Base-by-base conservation (phyloP, 2,888 invertebrate genomes). In the Platycheirus rosarum region DNA sequence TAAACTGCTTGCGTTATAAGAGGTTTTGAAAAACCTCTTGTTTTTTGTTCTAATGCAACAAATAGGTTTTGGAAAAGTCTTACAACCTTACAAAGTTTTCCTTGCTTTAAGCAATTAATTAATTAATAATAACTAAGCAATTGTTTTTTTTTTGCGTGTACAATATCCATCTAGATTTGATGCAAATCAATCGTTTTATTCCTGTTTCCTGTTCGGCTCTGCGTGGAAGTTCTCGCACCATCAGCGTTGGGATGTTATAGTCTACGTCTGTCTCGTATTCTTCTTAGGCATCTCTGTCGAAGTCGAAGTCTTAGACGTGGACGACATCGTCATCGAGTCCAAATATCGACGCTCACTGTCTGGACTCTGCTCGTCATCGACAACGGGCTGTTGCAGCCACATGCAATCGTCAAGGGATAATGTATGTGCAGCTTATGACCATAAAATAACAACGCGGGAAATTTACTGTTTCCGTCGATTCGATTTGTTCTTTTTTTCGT, bases 151-250 rank as follows among this genome's bases (percentile, higher is more conserved):
- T 60, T 11, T 18, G 0, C 2, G 60, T 60, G 60, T 60, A 60
- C 8, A 44, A 35, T 44, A 49, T 71, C 68, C 68, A 77, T 77
- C 77, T 73, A 71, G 51, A 35, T 69, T 68, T 57, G 53, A 82
- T 82, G 82, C 82, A 82, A 82, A 82, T 82, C 82, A 82, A 82
- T 77, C 63, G 71, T 7, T 51, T 82, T 42, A 76, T 44, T 71
- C 62, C 71, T 65, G 65, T 70, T 70, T 75, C 60, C 37, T 48
- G 51, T 14, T 32, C 26, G 16, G 51, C 66, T 49, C 46, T 71
- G 82, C 82, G 82, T 82, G 66, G 77, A 77, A 77, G 37, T 77
- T 82, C 82, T 82, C 77, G 82, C 82, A 77, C 82, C 82, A 82
- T 77, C 77, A 82, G 82, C 82, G 71, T 82, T 71, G 29, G 3